Evolutionary conservation across 2,888 invertebrate genomes (phyloP).

Genomic region (Venustoraphidia nigricollis): DNA sequence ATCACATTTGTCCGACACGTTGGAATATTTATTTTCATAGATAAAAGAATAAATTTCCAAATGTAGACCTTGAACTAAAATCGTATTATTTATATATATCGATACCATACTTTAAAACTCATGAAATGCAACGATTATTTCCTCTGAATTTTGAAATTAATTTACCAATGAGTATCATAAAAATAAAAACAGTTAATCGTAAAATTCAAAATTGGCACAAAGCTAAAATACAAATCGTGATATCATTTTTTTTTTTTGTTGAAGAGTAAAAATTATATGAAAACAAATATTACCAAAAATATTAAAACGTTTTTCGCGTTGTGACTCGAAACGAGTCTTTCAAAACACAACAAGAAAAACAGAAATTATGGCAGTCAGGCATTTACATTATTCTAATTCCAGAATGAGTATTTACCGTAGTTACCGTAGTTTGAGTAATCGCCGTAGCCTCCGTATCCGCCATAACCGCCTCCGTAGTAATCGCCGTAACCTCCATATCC

Average conservation of each 20-base stretch:
- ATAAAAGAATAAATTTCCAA: too few relatives aligned
- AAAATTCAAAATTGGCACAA: too few relatives aligned
- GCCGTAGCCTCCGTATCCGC: slow-evolving; percentile 58
- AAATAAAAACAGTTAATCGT: too few relatives aligned
- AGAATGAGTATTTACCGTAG: slow-evolving; percentile 53
- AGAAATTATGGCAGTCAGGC: neutral
- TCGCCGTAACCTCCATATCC: slow-evolving; percentile 59
- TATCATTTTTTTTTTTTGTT: neutral
- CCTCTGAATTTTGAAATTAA: too few relatives aligned
- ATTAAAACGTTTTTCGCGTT: neutral
- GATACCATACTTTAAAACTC: too few relatives aligned
- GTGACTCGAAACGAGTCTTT: too few relatives aligned
- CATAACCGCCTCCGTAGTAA: slow-evolving; percentile 61
- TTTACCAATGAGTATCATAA: too few relatives aligned
- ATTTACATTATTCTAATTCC: slow-evolving; percentile 7
- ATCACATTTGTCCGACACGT: too few relatives aligned
- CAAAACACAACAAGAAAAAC: neutral
- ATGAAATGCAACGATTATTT: too few relatives aligned
- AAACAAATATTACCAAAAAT: neutral
- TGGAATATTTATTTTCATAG: too few relatives aligned
- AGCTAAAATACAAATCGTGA: neutral
- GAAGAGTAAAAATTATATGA: neutral
- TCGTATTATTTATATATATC: too few relatives aligned
- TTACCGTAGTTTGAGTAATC: slow-evolving; percentile 69
- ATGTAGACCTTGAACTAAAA: too few relatives aligned